Base-by-base conservation (phyloP, 2,797 vertebrate genomes). In the Calcarius lapponicus region DNA sequence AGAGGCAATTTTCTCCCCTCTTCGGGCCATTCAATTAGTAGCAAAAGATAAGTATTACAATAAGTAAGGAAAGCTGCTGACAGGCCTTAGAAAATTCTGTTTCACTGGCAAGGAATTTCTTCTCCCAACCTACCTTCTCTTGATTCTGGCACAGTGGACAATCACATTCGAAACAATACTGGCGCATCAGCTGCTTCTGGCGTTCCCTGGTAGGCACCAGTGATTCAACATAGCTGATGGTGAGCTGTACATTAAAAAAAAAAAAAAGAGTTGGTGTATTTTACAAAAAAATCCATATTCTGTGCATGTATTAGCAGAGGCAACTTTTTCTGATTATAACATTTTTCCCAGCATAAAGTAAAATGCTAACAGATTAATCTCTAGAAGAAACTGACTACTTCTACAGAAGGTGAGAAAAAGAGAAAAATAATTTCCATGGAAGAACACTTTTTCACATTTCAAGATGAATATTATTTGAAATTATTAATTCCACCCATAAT, bases 201-300 rank as follows among this genome's bases (percentile, higher is more conserved):
- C 98, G 98, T 34, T 98, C 98, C 17, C 71, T 80, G 47, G 98
- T 98, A 45, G 98, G 98, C 95, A 97, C 96, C 95, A 98, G 92
- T 36, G 98, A 95, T 85, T 99, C 98, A 86, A 98, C 97, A 58
- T 99, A 99, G 96, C 98, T 98, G 97, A 99, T 98, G 76, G 98
- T 98, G 88, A 99, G 98, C 98, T 99, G 93, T 2, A 90, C 92
- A 88, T 65, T 16, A n/a, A n/a, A n/a, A 16, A 56, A 61, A 69
- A 34, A 42, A 62, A 50, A 31, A 24, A n/a, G 25, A 51, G 13
- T 57, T 86, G 11, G 34, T 8, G 43, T 25, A 48, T 79, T 61
- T 92, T 19, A 76, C 26, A 80, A 73, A 79, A 79, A 32, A 7
- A 57, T 43, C 11, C 9, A 29, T n/a, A 38, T n/a, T 76, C 1